Conservation (phyloP, 2,113 vertebrate genomes). For the Saccopteryx bilineata region DNA sequence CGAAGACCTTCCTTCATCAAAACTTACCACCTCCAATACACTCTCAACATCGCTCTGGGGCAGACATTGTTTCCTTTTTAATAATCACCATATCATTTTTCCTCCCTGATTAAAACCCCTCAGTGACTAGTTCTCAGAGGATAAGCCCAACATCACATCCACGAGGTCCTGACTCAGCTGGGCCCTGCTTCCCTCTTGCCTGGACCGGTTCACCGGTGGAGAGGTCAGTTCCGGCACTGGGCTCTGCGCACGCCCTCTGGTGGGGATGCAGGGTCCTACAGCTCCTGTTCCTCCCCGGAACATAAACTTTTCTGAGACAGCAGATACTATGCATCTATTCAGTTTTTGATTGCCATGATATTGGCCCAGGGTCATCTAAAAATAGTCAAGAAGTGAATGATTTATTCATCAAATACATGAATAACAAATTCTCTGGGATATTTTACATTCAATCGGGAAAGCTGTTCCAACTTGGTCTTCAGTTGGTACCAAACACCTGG, state of each 20-base stretch:
- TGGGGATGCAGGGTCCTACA: not conserved
- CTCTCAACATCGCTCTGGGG: not conserved
- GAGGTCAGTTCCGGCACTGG: too few species aligned
- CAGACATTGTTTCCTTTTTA: not conserved
- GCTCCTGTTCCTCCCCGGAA: not conserved
- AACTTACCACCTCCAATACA: not conserved
- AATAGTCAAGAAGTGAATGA: not conserved
- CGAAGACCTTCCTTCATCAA: not conserved
- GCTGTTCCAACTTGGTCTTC: not conserved
- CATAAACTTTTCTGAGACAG: not conserved
- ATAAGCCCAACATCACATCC: rapidly evolving
- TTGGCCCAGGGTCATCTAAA: not conserved
- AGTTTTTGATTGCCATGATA: not conserved
- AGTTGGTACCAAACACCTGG: not conserved
- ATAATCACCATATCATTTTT: not conserved
- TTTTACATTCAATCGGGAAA: not conserved
- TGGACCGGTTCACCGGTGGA: not conserved
- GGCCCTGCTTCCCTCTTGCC: not conserved
- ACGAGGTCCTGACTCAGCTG: rapidly evolving
- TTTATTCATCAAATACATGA: not conserved
- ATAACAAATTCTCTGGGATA: not conserved
- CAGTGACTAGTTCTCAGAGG: not conserved
- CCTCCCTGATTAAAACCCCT: not conserved
- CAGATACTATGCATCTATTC: not conserved
- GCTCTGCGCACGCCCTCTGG: rapidly evolving